A percentile compares a stretch with the other conserved stretches of the same genome.
phyloP scores from a whole-genome alignment of 1,140 invertebrate genomes.

The Scaptomyza montana region DNA sequence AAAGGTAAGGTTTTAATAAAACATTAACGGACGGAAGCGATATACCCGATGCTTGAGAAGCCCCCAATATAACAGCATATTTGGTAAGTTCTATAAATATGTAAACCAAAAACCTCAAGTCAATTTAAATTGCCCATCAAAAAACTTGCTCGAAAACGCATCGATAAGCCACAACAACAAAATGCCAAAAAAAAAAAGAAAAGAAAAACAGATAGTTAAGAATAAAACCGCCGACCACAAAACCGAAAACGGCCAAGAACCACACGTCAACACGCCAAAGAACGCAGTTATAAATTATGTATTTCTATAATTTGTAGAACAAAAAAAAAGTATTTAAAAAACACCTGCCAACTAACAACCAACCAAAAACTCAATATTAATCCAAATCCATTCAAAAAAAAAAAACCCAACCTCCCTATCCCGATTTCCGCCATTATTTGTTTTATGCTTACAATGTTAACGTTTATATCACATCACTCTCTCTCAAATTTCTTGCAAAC shows the following conservation, averaged over 20 bases:
- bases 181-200: constrained; percentile 38
- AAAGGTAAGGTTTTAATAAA: constrained; percentile 77
- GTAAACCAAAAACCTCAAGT: constrained; percentile 51
- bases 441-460: constrained; percentile 70
- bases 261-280: constrained; percentile 83
- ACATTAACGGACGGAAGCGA: constrained; percentile 64
- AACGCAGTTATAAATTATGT: constrained; percentile 55
- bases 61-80: constrained; percentile 76
- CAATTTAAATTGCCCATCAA: constrained; percentile 31
- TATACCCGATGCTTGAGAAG: constrained; percentile 60
- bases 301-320: constrained; percentile 38
- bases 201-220: constrained; percentile 28
- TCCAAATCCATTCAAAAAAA: not conserved
- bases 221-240: constrained; percentile 38
- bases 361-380: not conserved
- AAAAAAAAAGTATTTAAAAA: not conserved
- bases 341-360: constrained; percentile 11
- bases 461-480: constrained; percentile 73
- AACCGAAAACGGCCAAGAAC: constrained; percentile 37
- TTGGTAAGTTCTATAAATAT: constrained; percentile 82
- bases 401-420: not conserved
- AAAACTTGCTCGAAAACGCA: constrained; percentile 77
- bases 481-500: constrained; percentile 71
- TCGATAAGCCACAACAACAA: constrained; percentile 5
- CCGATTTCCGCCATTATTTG: constrained; percentile 38